Base-by-base conservation (phyloP, 2,113 vertebrate genomes). In the Acrocephalus arundinaceus region DNA sequence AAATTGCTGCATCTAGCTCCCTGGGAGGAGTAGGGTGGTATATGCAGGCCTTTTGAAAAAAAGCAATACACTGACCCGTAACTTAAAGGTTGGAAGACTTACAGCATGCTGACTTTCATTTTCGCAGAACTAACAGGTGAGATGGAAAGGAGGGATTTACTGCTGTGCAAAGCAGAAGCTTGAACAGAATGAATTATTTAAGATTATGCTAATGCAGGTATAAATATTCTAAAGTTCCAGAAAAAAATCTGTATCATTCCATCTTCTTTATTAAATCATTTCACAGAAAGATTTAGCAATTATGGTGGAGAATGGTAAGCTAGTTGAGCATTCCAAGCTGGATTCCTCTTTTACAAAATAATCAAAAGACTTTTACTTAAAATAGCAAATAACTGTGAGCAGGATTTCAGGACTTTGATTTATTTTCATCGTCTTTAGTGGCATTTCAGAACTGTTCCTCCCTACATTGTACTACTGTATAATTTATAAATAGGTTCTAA, bases 191-290 rank as follows among this genome's bases (percentile, higher is more conserved):
- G 31, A 77, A 82, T 87, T 89, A 85, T 75, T 87, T 91, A 85
- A 85, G n/a, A 76, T 87, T 82, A 87, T 74, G 74, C 13, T 93
- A 87, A 80, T 74, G 8, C 35, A 91, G 10, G 12, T 76, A 76
- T 85, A 93, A 93, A 96, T 91, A 90, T 77, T 93, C 78, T 87
- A 51, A 94, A 58, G 43, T 52, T 24, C 35, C 28, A 66, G 70
- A 45, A 89, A 92, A 86, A 82, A 62, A 11, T 45, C 37, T 43
- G 5, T 71, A 39, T 94, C 15, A 18, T 83, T 82, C 39, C 21
- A 19, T 90, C 68, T 90, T 94, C 51, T 83, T 24, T 79, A 35
- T 83, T 91, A 91, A 88, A 87, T 35, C 13, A 77, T 91, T 94
- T 79, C 55, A 49, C 35, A 54, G 37, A 83, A 87, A 49, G 59